These are phyloP conservation scores for Lithophane socia DNA, from an alignment of 2,888 invertebrate species.

Conservation along the genomic window DNA sequence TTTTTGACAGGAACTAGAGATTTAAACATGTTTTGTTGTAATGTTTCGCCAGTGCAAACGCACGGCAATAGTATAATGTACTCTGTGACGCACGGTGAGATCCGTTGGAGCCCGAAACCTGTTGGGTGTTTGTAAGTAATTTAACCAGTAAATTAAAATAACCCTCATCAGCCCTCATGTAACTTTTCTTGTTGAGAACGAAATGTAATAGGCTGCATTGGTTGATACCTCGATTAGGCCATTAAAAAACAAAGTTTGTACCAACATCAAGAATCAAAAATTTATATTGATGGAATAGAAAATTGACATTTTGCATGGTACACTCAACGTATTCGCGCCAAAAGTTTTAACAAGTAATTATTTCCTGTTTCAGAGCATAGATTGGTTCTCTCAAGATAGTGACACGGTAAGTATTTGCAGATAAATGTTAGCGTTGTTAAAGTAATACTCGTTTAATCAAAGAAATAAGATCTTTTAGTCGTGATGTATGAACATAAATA, in stretches of 20 bases:
- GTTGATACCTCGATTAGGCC: neutral
- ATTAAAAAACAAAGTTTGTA: conserved; percentile 7
- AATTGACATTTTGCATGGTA: neutral
- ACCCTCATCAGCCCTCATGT: no score
- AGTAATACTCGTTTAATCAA: neutral
- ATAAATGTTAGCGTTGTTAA: neutral
- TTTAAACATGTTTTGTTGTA: no score
- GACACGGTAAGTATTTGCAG: conserved; percentile 49
- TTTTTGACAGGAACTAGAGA: no score
- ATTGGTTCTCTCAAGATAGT: conserved; percentile 5
- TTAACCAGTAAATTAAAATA: neutral
- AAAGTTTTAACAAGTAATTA: conserved; percentile 47
- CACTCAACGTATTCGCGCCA: conserved; percentile 68
- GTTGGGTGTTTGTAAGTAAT: neutral
- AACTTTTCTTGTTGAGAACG: neutral
- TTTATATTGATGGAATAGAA: conserved; percentile 29
- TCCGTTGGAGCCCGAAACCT: neutral
- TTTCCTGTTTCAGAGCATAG: conserved; percentile 3
- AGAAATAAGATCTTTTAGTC: neutral
- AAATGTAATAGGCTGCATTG: neutral
- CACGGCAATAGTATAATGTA: no score
- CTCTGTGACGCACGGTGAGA: neutral
- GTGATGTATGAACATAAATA: conserved; percentile 61
- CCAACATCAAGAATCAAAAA: conserved; percentile 1
- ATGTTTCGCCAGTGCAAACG: no score